Conservation (phyloP, 1,140 invertebrate species). For the Cepaea nemoralis region DNA sequence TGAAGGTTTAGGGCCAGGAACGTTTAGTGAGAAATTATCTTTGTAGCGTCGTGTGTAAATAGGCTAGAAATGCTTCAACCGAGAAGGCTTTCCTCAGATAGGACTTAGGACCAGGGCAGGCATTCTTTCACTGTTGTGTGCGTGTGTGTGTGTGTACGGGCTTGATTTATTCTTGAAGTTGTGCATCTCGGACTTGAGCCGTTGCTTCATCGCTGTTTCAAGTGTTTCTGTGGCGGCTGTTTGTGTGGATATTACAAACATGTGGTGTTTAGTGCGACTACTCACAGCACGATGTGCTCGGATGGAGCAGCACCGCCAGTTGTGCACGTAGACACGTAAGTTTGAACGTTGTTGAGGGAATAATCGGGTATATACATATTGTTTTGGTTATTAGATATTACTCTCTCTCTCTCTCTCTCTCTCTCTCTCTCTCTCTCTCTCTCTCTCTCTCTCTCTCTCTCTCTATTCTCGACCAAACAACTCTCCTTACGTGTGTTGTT, state of each 20-base stretch:
- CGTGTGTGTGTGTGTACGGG: neutral
- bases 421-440: no score
- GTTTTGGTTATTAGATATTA: no score
- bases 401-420: no score
- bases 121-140: constrained; percentile 29
- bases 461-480: no score
- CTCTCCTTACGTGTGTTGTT: no score
- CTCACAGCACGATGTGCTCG: neutral
- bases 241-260: constrained; percentile 12
- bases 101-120: constrained; percentile 8
- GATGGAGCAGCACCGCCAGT: neutral
- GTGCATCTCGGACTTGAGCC: neutral
- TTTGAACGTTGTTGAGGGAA: no score
- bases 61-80: constrained; percentile 3
- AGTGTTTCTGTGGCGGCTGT: neutral
- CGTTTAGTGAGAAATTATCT: constrained; percentile 37
- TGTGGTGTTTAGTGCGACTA: neutral
- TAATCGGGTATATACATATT: no score
- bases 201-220: neutral
- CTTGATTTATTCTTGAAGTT: neutral
- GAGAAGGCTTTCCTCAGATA: constrained; percentile 18
- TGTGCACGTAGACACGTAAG: no score
- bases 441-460: no score
- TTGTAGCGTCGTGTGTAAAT: constrained; percentile 32
- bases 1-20: constrained; percentile 29